Evolutionary conservation across 2,797 vertebrate species (phyloP), one percentile per base, ranked within the genome.

Genomic region (Momotus momota): DNA sequence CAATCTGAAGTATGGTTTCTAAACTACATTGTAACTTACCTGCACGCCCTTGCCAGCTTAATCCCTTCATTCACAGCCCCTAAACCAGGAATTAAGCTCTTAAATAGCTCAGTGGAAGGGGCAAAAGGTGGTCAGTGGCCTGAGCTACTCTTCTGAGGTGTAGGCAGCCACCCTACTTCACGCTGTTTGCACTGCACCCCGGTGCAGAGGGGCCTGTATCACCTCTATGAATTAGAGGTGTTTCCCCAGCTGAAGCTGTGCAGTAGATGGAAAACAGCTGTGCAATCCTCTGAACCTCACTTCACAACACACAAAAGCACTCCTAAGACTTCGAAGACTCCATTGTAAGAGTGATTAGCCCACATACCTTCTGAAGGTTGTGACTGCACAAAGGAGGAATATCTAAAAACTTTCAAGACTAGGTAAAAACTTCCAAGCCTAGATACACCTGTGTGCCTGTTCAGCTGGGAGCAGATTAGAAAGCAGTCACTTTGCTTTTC

Each of bases 161-260:
- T 33, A 61, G 33, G 26, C 46, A 46, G 12, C 12, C 35, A 8
- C 18, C 3, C 20, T 23, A 2, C 16, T 54, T 35, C 14, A 15
- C 27, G 41, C 29, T n/a, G 20, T 20, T 74, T 40, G 49, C 12
- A n/a, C 6, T 19, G 31, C 61, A 13, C 25, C 17, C 20, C 9
- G 6, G 6, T 82, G 45, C 23, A 5, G 48, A 23, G 18, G 11
- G 5, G 5, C 55, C 48, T 14, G 17, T 35, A 17, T 52, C 20
- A 51, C 29, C n/a, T 65, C 38, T 4, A 0, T 2, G 15, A 29
- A 27, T 0, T 12, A 14, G 22, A 20, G 31, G 4, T 7, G 31
- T 45, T 58, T 60, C 49, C 23, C 19, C 52, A 77, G 33, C 41
- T 41, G 35, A 87, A 75, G 52, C 33, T 78, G n/a, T 35, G n/a